Evolutionary conservation across 2,113 vertebrate genomes (phyloP), one percentile per base, ranked within the genome.

Genomic region (Chitala chitala): DNA sequence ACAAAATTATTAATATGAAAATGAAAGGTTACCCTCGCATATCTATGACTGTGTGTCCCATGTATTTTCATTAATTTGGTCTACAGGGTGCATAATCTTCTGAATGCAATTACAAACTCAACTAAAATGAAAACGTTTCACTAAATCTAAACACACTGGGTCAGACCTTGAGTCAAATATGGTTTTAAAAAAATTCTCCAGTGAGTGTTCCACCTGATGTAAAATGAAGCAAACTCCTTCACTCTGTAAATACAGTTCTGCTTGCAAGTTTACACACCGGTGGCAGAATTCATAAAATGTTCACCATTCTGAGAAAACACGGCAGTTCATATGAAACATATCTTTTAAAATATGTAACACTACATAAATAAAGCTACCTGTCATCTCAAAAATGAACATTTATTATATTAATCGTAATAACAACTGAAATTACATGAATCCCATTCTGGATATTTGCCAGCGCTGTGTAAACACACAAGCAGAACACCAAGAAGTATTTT

Each of bases 221-320:
- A 17, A 53, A 69, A 29, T 12, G n/a, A n/a, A n/a, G 64, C 29
- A 22, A n/a, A 44, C 42, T 26, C 22, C 64, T 68, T 13, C 64
- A 46, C 48, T 20, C 64, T 68, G 50, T 3, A 71, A 71, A 71
- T 38, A 54, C 4, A n/a, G n/a, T n/a, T n/a, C n/a, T n/a, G n/a
- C n/a, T n/a, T n/a, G n/a, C n/a, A n/a, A n/a, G n/a, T n/a, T n/a
- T n/a, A n/a, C n/a, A n/a, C n/a, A n/a, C n/a, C n/a, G n/a, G n/a
- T n/a, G n/a, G n/a, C n/a, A n/a, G n/a, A n/a, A n/a, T n/a, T n/a
- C n/a, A n/a, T n/a, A n/a, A n/a, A n/a, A n/a, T n/a, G n/a, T n/a
- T n/a, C n/a, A n/a, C n/a, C n/a, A n/a, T n/a, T n/a, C n/a, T n/a
- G n/a, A n/a, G n/a, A n/a, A n/a, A n/a, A n/a, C n/a, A n/a, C n/a